Percentiles rank a stretch among this genome's conserved stretches.
phyloP scores from a whole-genome alignment of 2,113 vertebrate genomes.

The Oncorhynchus keta region DNA sequence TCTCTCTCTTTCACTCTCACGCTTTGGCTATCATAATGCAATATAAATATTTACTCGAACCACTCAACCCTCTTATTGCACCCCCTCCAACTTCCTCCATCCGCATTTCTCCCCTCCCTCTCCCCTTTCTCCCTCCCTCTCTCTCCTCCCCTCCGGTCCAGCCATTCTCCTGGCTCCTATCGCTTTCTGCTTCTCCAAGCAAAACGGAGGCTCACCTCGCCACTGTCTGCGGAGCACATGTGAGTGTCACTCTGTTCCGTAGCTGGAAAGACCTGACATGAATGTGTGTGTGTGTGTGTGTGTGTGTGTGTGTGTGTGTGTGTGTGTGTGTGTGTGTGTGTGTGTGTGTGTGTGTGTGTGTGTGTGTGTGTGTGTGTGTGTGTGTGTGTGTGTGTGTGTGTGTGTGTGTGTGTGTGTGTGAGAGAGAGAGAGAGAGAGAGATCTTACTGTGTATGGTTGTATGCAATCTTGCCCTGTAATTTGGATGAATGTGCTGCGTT shows the following conservation, averaged over 20 bases:
- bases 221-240: conserved; percentile 65
- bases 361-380: too few species aligned
- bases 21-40: conserved; percentile 74
- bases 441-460: neutral
- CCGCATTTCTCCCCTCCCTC: conserved; percentile 46
- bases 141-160: conserved; percentile 51
- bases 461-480: neutral
- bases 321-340: too few species aligned
- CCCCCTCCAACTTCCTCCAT: conserved; percentile 17
- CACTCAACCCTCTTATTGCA: conserved; percentile 69
- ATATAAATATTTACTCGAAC: conserved; percentile 83
- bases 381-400: too few species aligned
- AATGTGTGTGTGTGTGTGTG: neutral
- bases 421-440: neutral
- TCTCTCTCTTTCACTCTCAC: conserved; percentile 48
- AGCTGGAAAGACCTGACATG: conserved; percentile 25
- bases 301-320: too few species aligned
- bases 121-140: conserved; percentile 30
- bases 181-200: conserved; percentile 75
- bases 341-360: too few species aligned
- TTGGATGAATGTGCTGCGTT: neutral
- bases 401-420: too few species aligned
- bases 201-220: conserved; percentile 64
- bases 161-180: conserved; percentile 59
- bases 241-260: conserved; percentile 62